Percentiles rank a stretch among this genome's conserved stretches.
Conservation (phyloP, 2,888 invertebrate genomes). For the Eilema sororculum region DNA sequence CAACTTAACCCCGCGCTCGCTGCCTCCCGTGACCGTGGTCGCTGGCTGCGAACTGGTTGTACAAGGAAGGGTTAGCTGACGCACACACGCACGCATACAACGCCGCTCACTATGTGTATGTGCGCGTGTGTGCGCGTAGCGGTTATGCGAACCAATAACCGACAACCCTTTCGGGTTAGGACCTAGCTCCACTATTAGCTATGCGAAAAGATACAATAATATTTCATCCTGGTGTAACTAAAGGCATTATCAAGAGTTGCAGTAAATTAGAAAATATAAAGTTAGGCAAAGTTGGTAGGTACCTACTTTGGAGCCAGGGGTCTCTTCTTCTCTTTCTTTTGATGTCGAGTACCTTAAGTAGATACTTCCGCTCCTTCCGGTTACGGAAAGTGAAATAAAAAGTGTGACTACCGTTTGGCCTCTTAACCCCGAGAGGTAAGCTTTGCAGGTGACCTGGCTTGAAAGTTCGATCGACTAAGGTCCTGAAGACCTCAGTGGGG, state of each 20-base stretch:
- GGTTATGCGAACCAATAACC: constrained; percentile 66
- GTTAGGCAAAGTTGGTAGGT: too few species aligned
- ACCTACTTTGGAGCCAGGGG: too few species aligned
- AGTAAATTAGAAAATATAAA: too few species aligned
- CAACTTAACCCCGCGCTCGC: constrained; percentile 17
- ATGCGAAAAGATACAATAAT: constrained; percentile 7
- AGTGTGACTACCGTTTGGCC: too few species aligned
- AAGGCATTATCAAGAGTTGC: not conserved
- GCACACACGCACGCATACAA: constrained; percentile 45
- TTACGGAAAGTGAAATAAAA: too few species aligned
- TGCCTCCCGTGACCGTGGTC: constrained; percentile 40
- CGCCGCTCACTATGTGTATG: constrained; percentile 38
- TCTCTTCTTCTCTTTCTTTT: too few species aligned
- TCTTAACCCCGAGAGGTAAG: too few species aligned
- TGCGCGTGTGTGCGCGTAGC: constrained; percentile 40
- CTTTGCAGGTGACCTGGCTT: too few species aligned
- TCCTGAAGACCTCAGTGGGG: too few species aligned
- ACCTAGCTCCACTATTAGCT: constrained; percentile 34
- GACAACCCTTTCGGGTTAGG: constrained; percentile 67
- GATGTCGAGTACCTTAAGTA: too few species aligned
- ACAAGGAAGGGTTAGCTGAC: constrained; percentile 68
- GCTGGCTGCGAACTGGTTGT: constrained; percentile 67
- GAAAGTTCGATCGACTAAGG: too few species aligned
- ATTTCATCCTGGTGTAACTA: not conserved
- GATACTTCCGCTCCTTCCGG: too few species aligned